These are phyloP conservation scores for Pycnomerus fuliginosus DNA, from an alignment of 2,888 invertebrate genomes.

Conservation along the genomic window DNA sequence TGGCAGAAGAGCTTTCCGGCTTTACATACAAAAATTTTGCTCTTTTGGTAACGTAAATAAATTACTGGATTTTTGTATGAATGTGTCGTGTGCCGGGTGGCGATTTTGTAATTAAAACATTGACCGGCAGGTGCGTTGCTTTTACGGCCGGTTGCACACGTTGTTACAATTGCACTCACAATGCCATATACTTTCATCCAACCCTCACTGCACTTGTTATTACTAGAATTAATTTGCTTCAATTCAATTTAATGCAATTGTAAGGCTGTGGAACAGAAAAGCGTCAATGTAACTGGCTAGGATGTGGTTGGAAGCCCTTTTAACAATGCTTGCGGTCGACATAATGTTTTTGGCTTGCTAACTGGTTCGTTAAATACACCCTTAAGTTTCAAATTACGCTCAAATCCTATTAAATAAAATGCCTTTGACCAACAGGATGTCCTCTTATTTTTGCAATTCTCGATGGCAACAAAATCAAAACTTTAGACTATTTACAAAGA, in stretches of 20 bases:
- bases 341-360: conserved; percentile 46
- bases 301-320: conserved; percentile 47
- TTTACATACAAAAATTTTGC: too few species aligned
- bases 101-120: conserved; percentile 39
- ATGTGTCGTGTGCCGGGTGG: conserved; percentile 33
- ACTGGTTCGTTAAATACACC: conserved; percentile 46
- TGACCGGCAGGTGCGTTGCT: conserved; percentile 39
- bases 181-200: too few species aligned
- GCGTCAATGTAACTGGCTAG: too few species aligned
- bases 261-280: too few species aligned
- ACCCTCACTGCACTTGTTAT: too few species aligned
- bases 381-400: background rate
- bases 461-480: too few species aligned
- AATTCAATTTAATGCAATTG: too few species aligned
- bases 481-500: too few species aligned
- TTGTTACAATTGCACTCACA: conserved; percentile 36
- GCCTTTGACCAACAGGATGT: too few species aligned
- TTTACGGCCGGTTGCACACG: conserved; percentile 39
- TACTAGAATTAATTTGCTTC: too few species aligned
- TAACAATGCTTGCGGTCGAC: conserved; percentile 35
- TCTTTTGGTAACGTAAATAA: background rate
- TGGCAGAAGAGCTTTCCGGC: too few species aligned
- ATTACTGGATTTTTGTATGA: background rate
- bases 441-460: too few species aligned
- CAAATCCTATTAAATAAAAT: background rate